These are phyloP conservation scores for Tinea pellionella DNA, from an alignment of 2,888 invertebrate species.

Conservation along the genomic window DNA sequence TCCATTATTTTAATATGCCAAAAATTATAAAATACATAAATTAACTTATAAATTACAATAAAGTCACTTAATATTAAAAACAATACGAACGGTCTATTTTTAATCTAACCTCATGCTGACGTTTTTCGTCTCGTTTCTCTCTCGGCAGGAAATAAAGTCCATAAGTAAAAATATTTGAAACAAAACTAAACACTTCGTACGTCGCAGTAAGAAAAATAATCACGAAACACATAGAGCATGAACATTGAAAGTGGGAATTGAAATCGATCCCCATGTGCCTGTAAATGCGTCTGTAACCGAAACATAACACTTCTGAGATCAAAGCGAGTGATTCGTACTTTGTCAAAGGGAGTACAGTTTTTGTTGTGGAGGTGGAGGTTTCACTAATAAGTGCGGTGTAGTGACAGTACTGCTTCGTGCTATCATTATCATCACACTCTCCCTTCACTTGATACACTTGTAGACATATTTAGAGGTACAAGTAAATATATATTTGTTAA, in stretches of 20 bases:
- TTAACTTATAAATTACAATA: no score
- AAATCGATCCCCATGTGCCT: constrained; percentile 11
- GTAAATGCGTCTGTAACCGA: constrained; percentile 11
- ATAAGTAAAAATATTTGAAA: background rate
- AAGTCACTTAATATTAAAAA: no score
- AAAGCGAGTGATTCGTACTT: constrained; percentile 13
- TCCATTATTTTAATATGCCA: background rate
- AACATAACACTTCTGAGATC: constrained; percentile 14
- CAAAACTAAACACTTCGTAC: background rate
- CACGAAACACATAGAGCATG: background rate
- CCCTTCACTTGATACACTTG: background rate
- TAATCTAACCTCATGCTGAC: no score
- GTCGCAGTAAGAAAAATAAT: background rate
- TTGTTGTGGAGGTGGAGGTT: constrained; percentile 14
- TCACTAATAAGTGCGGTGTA: constrained; percentile 42
- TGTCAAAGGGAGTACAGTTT: constrained; percentile 13
- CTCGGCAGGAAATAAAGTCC: no score
- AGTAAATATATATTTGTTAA: background rate
- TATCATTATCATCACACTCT: constrained; percentile 6
- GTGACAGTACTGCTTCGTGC: background rate
- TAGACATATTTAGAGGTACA: background rate
- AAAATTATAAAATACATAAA: no score
- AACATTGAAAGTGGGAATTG: constrained; percentile 3
- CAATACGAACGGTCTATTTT: no score
- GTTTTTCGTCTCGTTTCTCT: no score